phyloP scores from a whole-genome alignment of 2,888 invertebrate genomes.

The Drosophila paucipuncta region DNA sequence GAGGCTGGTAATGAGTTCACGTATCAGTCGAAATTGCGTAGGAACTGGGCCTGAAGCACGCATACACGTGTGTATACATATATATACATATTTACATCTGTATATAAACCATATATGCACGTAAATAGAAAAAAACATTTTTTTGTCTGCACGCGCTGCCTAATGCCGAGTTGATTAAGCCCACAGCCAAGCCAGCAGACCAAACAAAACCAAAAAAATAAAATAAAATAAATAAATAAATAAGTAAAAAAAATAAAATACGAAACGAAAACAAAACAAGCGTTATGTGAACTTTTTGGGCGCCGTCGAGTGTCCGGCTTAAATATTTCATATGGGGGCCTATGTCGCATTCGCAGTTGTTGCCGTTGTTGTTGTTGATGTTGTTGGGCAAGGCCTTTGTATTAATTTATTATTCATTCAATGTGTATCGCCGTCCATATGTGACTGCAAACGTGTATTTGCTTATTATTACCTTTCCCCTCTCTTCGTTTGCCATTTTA shows the following conservation, averaged over 20 bases:
- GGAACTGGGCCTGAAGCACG: conserved; percentile 22
- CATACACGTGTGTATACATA: neutral
- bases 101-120: neutral
- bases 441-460: conserved; percentile 56
- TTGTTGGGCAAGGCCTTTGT: conserved; percentile 19
- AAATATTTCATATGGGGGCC: conserved; percentile 61
- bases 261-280: conserved; percentile 1
- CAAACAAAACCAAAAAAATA: conserved; percentile 7
- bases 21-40: conserved; percentile 35
- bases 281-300: conserved; percentile 42
- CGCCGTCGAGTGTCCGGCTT: conserved; percentile 49
- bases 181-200: conserved; percentile 5
- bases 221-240: neutral
- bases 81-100: neutral
- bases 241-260: neutral
- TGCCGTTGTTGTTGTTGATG: conserved; percentile 15
- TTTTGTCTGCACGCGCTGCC: conserved; percentile 36
- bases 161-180: conserved; percentile 59
- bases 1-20: conserved; percentile 54
- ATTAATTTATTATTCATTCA: conserved; percentile 75
- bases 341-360: conserved; percentile 38
- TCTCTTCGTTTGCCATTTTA: neutral
- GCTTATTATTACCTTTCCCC: conserved; percentile 47
- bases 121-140: conserved; percentile 5
- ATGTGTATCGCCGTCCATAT: conserved; percentile 51